Conservation (phyloP, 2,797 vertebrate species). For the Salmo trutta region DNA sequence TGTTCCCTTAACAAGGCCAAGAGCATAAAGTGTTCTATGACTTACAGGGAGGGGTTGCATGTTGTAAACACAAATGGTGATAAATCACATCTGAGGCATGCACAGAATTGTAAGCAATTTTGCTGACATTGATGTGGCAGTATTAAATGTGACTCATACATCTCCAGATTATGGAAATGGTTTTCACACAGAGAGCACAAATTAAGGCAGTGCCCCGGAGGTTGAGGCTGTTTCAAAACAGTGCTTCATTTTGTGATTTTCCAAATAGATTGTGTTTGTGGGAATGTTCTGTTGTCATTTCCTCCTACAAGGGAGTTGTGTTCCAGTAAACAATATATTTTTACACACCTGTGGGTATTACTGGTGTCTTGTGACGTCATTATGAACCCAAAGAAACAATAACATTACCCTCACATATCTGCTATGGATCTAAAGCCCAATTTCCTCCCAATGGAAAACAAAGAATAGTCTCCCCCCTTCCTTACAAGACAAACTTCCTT, state of each 20-base stretch:
- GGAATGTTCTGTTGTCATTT: background rate
- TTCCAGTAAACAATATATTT: background rate
- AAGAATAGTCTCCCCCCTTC: background rate
- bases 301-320: no score
- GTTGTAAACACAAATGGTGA: background rate
- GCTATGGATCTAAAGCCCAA: conserved; percentile 42
- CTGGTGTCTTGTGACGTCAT: background rate
- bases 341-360: background rate
- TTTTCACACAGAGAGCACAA: background rate
- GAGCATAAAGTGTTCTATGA: background rate
- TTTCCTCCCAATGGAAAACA: background rate
- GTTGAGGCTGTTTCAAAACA: background rate
- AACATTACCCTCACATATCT: conserved; percentile 30
- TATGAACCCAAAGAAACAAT: conserved; percentile 32
- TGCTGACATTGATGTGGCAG: background rate
- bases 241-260: background rate
- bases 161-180: background rate
- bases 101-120: background rate
- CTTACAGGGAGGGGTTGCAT: background rate
- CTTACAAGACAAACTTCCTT: conserved; percentile 38
- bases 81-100: background rate
- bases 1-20: background rate
- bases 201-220: no score
- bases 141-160: background rate
- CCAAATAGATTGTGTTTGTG: background rate